A percentile compares a stretch with the other conserved stretches of the same genome.
phyloP scores from a whole-genome alignment of 2,797 vertebrate genomes.

The Falco peregrinus region DNA sequence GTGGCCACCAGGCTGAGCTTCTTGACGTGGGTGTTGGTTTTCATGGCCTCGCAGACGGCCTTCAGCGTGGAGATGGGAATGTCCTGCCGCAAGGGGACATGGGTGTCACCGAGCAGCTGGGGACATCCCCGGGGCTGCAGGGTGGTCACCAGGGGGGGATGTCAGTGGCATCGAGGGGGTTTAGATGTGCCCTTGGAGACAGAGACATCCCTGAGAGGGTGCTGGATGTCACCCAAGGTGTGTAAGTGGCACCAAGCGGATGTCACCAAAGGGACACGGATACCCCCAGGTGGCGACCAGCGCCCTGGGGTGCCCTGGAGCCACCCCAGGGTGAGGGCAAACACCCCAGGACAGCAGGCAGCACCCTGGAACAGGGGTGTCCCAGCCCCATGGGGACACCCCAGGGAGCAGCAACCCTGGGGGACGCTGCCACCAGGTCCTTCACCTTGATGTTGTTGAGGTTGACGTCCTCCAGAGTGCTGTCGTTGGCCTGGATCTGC shows the following conservation, averaged over 20 bases:
- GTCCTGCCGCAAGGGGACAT: slow-evolving; percentile 76
- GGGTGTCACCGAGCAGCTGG: neutral
- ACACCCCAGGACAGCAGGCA: neutral
- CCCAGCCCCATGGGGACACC: neutral
- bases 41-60: slow-evolving; percentile 90
- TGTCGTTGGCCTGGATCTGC: slow-evolving; percentile 87
- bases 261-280: neutral
- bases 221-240: neutral
- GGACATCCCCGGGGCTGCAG: neutral
- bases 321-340: neutral
- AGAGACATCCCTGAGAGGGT: neutral
- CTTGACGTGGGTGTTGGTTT: slow-evolving; percentile 87
- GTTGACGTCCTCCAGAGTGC: slow-evolving; percentile 88
- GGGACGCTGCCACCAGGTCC: neutral
- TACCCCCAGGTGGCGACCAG: neutral
- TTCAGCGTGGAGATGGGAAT: slow-evolving; percentile 90
- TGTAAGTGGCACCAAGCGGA: neutral
- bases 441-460: slow-evolving; percentile 96
- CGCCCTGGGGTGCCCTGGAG: neutral
- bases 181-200: neutral
- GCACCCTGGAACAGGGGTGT: neutral
- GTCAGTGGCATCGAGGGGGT: neutral
- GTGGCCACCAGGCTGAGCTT: slow-evolving; percentile 91
- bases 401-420: neutral
- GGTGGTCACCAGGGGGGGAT: neutral